Conservation (phyloP, 2,113 vertebrate genomes). For the Ovis aries region ARS-UI_Ramb_v3.0 NC_056054.1:3860001-3860500, state of each 20-base stretch:
- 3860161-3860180: neutral
- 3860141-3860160: neutral
- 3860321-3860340: neutral
- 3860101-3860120: neutral
- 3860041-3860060: accelerated
- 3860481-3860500: neutral
- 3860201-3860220: neutral
- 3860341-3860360: neutral
- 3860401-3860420: neutral
- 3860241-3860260: neutral
- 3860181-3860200: neutral
- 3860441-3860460: accelerated
- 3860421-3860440: accelerated
- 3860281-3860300: neutral
- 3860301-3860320: neutral
- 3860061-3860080: neutral
- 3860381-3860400: neutral
- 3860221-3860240: neutral
- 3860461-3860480: accelerated
- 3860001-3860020: accelerated
- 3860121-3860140: neutral
- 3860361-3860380: accelerated
- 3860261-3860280: neutral
- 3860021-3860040: accelerated
- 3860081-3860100: neutral